Base-by-base conservation (phyloP, 1,140 invertebrate species). In the Metaphire vulgaris region DNA sequence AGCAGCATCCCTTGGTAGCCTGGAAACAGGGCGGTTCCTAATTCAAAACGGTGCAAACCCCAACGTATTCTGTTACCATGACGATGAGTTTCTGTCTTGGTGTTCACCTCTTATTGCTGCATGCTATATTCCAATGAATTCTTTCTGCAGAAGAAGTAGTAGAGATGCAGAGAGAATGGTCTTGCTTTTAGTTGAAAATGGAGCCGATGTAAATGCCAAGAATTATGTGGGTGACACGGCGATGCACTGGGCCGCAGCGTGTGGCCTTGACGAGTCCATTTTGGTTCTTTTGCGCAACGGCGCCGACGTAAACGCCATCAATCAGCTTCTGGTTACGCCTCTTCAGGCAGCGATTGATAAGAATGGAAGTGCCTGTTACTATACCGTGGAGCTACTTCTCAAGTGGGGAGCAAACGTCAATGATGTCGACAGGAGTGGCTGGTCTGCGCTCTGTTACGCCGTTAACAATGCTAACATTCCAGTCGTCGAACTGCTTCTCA, bases 51-150 rank as follows among this genome's bases (percentile, higher is more conserved):
- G 41, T 69, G 67, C 67, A 12, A 69, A 69, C n/a, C 67, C 67
- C 2, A 69, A 69, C 67, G n/a, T 31, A 6, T 69, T 14, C 2
- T 31, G 31, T 31, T 72, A 72, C 32, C 70, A 72, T 33, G 70
- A 72, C 32, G 70, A 72, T 26, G 70, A 72, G 70, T 72, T 72
- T 34, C 32, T 72, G 70, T 72, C 70, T 12, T 72, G 70, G 70
- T 72, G 70, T 72, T 2, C 70, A 15, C 70, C 70, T 2, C 12
- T 72, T 6, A 31, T 72, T 72, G 70, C 70, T 72, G 70, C 70
- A 12, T 72, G 70, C 32, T 69, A 12, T 31, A 31, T 31, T 31
- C 67, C 67, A 26, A 12, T 69, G n/a, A 28, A 69, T 26, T 2
- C n/a, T 26, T 31, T 28, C 21, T 56, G 41, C 21, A 6, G 21